Evolutionary conservation across 1,140 invertebrate species (phyloP), one percentile per base, ranked within the genome.

Genomic region (Drosophila orosa): DNA sequence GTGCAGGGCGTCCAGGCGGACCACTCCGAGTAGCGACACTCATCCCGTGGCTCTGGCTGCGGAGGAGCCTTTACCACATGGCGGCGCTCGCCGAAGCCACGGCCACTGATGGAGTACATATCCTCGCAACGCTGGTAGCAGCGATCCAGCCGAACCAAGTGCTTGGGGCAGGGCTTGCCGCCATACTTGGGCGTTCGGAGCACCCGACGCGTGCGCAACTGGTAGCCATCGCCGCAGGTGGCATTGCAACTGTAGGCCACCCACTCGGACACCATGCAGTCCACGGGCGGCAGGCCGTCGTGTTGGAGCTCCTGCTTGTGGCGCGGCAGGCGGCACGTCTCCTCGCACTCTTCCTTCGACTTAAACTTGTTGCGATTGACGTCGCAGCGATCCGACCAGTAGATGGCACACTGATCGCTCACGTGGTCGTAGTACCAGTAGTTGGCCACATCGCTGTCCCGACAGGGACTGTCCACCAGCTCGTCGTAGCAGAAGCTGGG

Each of bases 341-440:
- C 92, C 58, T 92, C 92, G 76, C 92, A 93, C 62, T 89, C 91
- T 67, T 93, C 92, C 75, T 93, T 83, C 3, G 92, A 91, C 48
- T 92, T 91, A 81, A 97, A 97, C 81, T 96, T 96, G 89, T 97
- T 97, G 61, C 93, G 92, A 80, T 96, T 97, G 0, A 94, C 95
- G 42, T 94, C 92, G 84, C 97, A 98, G 48, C 96, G 96, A 44
- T 95, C 94, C 78, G 95, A 97, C 59, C 93, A 94, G 85, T 98
- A 98, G 19, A 95, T 92, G 55, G 93, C 92, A 87, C 97, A 98
- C 47, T 93, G 94, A 59, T 93, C 93, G 9, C 93, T 93, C 1
- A 92, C 83, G 15, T 93, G 92, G 79, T 98, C 95, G 83, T 96
- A 98, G 86, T 96, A 96, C 93, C 94, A 96, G 22, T 95, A 93